Conservation (phyloP, 1,140 invertebrate genomes). For the Andrena cerasifolii region DNA sequence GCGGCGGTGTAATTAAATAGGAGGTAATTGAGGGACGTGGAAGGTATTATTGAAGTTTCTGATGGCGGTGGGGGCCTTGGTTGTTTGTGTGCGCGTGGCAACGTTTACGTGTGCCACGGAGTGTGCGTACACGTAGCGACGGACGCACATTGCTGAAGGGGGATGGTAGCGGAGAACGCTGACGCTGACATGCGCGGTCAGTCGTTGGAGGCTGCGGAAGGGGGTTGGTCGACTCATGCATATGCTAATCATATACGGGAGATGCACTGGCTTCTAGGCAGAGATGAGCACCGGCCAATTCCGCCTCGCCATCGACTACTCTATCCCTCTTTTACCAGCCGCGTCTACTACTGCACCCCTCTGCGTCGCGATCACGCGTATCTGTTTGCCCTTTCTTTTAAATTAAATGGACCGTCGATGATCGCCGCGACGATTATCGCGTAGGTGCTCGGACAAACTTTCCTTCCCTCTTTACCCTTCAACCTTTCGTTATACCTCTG, state of each 20-base stretch:
- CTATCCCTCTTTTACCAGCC: slow-evolving; percentile 47
- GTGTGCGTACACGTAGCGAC: not conserved
- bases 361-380: not conserved
- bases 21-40: slow-evolving; percentile 75
- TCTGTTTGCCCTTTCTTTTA: slow-evolving; percentile 41
- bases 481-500: no score
- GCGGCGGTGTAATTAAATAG: slow-evolving; percentile 77
- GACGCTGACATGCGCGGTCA: slow-evolving; percentile 76
- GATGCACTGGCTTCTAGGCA: slow-evolving; percentile 69
- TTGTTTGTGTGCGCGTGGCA: slow-evolving; percentile 42
- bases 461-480: not conserved
- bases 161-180: slow-evolving; percentile 68
- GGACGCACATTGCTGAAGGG: slow-evolving; percentile 21
- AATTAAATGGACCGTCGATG: slow-evolving; percentile 48
- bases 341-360: no score
- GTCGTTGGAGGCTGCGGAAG: slow-evolving; percentile 68
- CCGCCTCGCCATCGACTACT: slow-evolving; percentile 59
- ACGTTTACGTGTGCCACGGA: slow-evolving; percentile 13
- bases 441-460: slow-evolving; percentile 3
- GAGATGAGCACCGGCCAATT: slow-evolving; percentile 68
- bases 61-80: slow-evolving; percentile 48
- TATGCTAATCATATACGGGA: slow-evolving; percentile 78
- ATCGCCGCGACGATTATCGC: slow-evolving; percentile 23
- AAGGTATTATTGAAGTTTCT: slow-evolving; percentile 78
- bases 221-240: slow-evolving; percentile 73